Percentiles rank a stretch among this genome's conserved stretches.
These are phyloP conservation scores for Andrena haemorrhoa DNA, from an alignment of 2,888 invertebrate genomes.

Conservation along the genomic window DNA sequence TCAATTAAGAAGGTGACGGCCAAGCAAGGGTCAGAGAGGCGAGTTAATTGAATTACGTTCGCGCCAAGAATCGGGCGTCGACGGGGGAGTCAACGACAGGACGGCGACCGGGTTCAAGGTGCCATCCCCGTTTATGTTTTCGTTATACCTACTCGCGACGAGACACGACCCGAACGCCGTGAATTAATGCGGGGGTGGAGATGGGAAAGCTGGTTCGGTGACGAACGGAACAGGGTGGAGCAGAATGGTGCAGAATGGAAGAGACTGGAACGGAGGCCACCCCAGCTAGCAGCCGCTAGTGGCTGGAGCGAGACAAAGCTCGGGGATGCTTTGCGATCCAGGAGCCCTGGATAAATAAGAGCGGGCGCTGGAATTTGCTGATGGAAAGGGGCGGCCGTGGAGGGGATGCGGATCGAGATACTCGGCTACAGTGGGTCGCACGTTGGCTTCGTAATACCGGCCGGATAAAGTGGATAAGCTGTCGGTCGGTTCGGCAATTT, in stretches of 20 bases:
- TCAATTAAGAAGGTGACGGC: slow-evolving; percentile 22
- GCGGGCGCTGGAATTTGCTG: slow-evolving; percentile 53
- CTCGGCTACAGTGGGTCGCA: slow-evolving; percentile 60
- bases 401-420: slow-evolving; percentile 48
- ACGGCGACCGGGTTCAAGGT: neutral
- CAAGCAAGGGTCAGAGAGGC: neutral
- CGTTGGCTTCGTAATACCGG: slow-evolving; percentile 68
- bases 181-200: slow-evolving; percentile 32
- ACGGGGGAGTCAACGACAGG: neutral
- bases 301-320: slow-evolving; percentile 46
- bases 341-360: slow-evolving; percentile 60
- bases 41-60: slow-evolving; percentile 29
- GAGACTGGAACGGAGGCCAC: too few species aligned
- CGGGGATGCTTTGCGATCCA: slow-evolving; percentile 50
- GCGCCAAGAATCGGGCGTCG: neutral
- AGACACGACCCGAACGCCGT: neutral
- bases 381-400: slow-evolving; percentile 38
- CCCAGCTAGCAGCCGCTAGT: neutral
- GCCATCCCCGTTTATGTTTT: slow-evolving; percentile 12
- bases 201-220: neutral
- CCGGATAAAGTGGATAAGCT: slow-evolving; percentile 72
- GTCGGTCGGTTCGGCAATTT: slow-evolving; percentile 68
- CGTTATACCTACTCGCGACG: slow-evolving; percentile 12
- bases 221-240: neutral
- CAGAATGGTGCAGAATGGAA: neutral